Evolutionary conservation across 2,113 vertebrate species (phyloP).

Genomic region (Limnothrissa miodon): DNA sequence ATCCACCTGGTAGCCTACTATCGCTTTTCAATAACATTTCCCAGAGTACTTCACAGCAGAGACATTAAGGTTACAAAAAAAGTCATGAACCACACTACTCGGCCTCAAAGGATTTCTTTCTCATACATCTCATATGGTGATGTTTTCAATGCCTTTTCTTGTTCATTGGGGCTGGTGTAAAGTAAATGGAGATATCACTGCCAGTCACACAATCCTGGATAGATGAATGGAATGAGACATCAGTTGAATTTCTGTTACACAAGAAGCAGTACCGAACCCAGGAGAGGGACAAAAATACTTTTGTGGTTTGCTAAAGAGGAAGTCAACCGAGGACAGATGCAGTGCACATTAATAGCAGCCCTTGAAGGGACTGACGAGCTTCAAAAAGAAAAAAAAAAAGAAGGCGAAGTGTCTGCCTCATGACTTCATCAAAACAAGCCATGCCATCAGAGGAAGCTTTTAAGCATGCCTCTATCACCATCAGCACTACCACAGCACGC

Average conservation of each 20-base stretch:
- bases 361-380: not conserved
- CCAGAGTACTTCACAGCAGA: not conserved
- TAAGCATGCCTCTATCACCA: not conserved
- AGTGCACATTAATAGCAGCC: not conserved
- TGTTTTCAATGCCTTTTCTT: not conserved
- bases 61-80: not conserved
- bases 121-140: not conserved
- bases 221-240: not conserved
- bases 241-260: not conserved
- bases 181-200: not conserved
- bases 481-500: not conserved
- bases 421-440: conserved; percentile 9
- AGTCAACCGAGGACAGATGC: not conserved
- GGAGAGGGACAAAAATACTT: conserved; percentile 6
- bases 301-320: not conserved
- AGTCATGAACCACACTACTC: not conserved
- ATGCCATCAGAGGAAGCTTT: not conserved
- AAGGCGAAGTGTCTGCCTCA: not conserved
- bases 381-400: not conserved
- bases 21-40: not conserved
- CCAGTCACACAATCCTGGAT: not conserved
- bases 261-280: not conserved
- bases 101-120: not conserved
- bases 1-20: not conserved
- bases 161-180: not conserved